Evolutionary conservation across 1,140 invertebrate genomes (phyloP), one percentile per base, ranked within the genome.

Genomic region (Drosophila busckii): DNA sequence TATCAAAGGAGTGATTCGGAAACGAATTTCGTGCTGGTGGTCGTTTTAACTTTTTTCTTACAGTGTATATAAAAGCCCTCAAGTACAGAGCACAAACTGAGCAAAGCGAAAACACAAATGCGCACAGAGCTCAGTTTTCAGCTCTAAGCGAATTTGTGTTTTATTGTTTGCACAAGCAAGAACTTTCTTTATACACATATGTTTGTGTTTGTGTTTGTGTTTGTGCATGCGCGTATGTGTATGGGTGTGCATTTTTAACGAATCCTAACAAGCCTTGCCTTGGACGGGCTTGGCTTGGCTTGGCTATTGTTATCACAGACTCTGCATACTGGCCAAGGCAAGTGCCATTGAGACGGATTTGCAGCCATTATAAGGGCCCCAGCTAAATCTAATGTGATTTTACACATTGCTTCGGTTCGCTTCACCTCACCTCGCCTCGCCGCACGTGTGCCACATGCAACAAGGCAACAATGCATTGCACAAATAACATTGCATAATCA

Each of bases 291-390:
- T 10, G 52, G 46, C 41, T 44, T 59, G 38, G 35, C 45, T 42
- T 50, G 65, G 52, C 69, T 65, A 82, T 82, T 82, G 75, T 82
- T 82, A 75, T 82, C 75, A 70, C 67, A 70, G 75, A 32, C 54
- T 53, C 52, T 60, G 40, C 29, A 54, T 60, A 20, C 48, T 49
- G 20, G 1, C 1, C 3, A 22, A 22, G 64, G 53, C 60, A 62
- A 82, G 76, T 82, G 75, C 75, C 75, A 82, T 82, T 75, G 75
- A 82, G 75, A 82, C 69, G 75, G 76, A 82, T 82, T 82, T 82
- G 65, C 59, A 69, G 56, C 60, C 69, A 83, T 82, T 82, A 82
- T 75, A 61, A 59, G 63, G 38, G 9, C 44, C 68, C n/a, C 66
- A 49, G 76, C 71, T n/a, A n/a, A n/a, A 67, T 83, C 75, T 82